Evolutionary conservation across 1,140 invertebrate species (phyloP).

Genomic region (Carposina sasakii): DNA sequence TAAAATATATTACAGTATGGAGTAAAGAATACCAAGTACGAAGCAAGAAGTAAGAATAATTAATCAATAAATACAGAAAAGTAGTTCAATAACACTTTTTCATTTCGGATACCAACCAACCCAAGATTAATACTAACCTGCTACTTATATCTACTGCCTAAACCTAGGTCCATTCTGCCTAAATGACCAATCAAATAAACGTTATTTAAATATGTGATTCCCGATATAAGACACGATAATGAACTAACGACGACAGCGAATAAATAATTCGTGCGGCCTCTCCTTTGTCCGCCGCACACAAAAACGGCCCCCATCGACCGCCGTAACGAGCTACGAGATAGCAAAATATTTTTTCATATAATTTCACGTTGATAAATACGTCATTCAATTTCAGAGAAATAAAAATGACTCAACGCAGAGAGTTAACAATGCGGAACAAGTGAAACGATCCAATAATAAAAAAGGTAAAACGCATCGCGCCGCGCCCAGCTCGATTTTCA

Average conservation of each 20-base stretch:
- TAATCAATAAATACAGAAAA: too few relatives aligned
- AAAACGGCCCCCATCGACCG: slow-evolving; percentile 24
- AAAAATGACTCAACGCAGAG: slow-evolving; percentile 45
- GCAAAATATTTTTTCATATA: slow-evolving; percentile 31
- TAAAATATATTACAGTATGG: too few relatives aligned
- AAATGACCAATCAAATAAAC: slow-evolving; percentile 28
- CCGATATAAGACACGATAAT: slow-evolving; percentile 10
- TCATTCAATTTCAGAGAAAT: slow-evolving; percentile 46
- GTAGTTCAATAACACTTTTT: too few relatives aligned
- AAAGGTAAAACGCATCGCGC: slow-evolving; percentile 42
- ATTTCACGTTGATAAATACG: slow-evolving; percentile 44
- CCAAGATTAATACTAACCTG: too few relatives aligned
- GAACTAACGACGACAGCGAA: slow-evolving; percentile 2
- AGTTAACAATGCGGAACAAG: slow-evolving; percentile 55
- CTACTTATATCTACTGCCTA: too few relatives aligned
- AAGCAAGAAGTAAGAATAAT: too few relatives aligned
- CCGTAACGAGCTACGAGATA: slow-evolving; percentile 31
- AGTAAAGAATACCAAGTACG: too few relatives aligned
- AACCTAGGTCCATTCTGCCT: too few relatives aligned
- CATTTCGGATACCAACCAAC: too few relatives aligned
- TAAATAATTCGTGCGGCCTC: slow-evolving; percentile 24
- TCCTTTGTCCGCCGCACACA: slow-evolving; percentile 32
- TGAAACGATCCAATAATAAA: slow-evolving; percentile 52
- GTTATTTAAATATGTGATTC: slow-evolving; percentile 31
- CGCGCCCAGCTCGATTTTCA: slow-evolving; percentile 41